phyloP scores from a whole-genome alignment of 2,797 vertebrate species.

The Myiothlypis coronata region DNA sequence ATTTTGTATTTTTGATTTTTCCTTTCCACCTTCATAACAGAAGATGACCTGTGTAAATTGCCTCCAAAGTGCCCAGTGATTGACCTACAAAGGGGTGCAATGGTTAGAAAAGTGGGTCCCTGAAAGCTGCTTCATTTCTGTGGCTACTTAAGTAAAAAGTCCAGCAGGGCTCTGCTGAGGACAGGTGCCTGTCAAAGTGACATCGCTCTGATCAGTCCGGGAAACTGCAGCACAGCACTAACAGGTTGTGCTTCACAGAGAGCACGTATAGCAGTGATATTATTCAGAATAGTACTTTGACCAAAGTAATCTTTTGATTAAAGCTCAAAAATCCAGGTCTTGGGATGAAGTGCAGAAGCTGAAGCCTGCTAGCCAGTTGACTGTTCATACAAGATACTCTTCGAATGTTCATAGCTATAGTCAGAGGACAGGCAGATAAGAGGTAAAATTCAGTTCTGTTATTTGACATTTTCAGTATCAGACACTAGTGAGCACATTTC shows the following conservation, averaged over 20 bases:
- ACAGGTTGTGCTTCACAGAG: background rate
- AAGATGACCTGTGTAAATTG: background rate
- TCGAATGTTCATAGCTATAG: background rate
- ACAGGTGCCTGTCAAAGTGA: background rate
- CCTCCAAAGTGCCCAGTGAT: background rate
- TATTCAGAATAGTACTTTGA: background rate
- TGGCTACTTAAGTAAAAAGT: background rate
- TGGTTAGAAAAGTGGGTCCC: background rate
- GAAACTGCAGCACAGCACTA: background rate
- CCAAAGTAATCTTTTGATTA: background rate
- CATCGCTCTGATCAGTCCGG: background rate
- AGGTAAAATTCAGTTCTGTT: background rate
- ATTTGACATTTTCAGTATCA: background rate
- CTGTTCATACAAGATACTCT: background rate
- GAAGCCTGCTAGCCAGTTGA: background rate
- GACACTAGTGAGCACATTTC: background rate
- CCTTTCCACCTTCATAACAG: background rate
- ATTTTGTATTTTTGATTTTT: background rate
- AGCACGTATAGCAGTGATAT: background rate
- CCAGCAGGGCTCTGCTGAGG: background rate
- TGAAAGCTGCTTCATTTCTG: background rate
- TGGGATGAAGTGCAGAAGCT: background rate
- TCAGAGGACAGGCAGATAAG: background rate
- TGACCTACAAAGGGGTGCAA: background rate
- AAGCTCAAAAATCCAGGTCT: background rate